These are phyloP conservation scores for Labeo catla DNA, from an alignment of 2,113 vertebrate species.

Conservation along the genomic window DNA sequence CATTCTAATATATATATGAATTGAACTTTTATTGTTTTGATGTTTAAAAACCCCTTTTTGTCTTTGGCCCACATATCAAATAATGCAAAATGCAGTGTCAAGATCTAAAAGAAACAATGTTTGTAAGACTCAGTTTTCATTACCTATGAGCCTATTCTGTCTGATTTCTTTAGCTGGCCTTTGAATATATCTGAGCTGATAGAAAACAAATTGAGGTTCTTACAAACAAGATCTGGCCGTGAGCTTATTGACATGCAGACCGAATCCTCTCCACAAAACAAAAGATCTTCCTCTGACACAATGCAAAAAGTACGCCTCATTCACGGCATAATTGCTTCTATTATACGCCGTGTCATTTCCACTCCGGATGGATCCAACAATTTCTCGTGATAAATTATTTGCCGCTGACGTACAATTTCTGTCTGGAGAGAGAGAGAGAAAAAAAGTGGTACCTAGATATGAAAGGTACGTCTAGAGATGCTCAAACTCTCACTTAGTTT, in stretches of 20 bases:
- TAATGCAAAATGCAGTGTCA: not conserved
- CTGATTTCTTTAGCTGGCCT: not conserved
- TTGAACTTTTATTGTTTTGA: not conserved
- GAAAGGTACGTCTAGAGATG: not conserved
- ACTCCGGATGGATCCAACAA: conserved; percentile 28
- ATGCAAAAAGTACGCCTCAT: conserved; percentile 14
- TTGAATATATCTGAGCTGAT: not conserved
- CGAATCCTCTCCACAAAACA: not conserved
- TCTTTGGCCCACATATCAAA: not conserved
- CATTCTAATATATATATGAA: no score
- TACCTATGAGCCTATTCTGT: not conserved
- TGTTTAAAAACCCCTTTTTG: not conserved
- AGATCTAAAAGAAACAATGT: not conserved
- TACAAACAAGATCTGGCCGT: conserved; percentile 3
- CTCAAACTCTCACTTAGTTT: conserved; percentile 12
- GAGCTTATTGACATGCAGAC: conserved; percentile 33
- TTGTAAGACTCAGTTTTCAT: not conserved
- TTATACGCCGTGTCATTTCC: conserved; percentile 22
- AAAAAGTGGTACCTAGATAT: not conserved
- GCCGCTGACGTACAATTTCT: conserved; percentile 6
- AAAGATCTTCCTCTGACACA: conserved; percentile 28
- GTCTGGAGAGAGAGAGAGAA: not conserved
- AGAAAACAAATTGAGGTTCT: not conserved
- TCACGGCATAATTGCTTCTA: conserved; percentile 34
- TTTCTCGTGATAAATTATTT: conserved; percentile 28